Evolutionary conservation across 2,113 vertebrate species (phyloP).

Genomic region (Rhipidura dahli): DNA sequence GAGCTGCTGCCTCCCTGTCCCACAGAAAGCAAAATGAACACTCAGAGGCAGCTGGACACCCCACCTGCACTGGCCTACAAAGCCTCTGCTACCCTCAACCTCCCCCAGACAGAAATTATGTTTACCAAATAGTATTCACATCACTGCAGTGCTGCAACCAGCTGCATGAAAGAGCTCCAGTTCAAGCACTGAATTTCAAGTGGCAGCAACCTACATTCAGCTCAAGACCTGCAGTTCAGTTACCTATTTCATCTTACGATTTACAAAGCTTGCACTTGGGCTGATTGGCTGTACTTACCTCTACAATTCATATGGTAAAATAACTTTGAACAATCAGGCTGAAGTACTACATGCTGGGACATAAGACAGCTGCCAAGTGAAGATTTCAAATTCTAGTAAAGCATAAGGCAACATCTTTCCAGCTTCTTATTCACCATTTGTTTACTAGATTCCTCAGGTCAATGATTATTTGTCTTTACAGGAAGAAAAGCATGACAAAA

Average conservation of each 20-base stretch:
- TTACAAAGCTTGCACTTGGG: not conserved
- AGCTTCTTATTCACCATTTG: not conserved
- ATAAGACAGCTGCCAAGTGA: not conserved
- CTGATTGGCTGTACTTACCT: not conserved
- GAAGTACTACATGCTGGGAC: not conserved
- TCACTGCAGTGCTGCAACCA: not conserved
- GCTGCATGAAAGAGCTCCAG: not conserved
- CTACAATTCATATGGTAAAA: not conserved
- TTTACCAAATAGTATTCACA: accelerated
- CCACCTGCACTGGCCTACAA: not conserved
- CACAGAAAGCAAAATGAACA: not conserved
- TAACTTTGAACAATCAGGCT: not conserved
- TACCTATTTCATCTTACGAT: not conserved
- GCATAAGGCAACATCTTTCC: not conserved
- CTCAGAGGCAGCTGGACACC: not conserved
- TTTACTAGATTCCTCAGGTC: not conserved
- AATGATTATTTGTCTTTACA: not conserved
- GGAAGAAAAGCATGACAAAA: not conserved
- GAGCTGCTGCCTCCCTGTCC: not conserved
- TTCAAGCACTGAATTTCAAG: not conserved
- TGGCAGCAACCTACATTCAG: not conserved
- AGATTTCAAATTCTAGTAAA: not conserved
- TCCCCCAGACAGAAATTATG: not conserved
- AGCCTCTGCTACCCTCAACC: not conserved
- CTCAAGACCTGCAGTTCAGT: not conserved